Base-by-base conservation (phyloP, 2,888 invertebrate species). In the Ashinkailepas kermadecensis region DNA sequence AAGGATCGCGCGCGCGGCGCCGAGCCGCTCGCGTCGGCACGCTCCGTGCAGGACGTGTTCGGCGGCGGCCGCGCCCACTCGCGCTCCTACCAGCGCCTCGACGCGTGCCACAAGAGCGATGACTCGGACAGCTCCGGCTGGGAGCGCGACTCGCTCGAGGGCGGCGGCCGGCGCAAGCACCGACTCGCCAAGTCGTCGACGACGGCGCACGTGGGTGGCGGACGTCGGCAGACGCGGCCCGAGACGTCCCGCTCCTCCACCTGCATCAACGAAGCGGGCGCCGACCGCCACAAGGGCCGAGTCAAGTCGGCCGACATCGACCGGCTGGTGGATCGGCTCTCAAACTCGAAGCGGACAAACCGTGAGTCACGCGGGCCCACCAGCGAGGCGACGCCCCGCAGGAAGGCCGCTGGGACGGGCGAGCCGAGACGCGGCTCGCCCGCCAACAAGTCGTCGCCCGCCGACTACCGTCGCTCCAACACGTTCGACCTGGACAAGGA, bases 91-190 rank as follows among this genome's bases (percentile, higher is more conserved):
- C 54, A 54, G 54, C 74, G 56, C 18, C 18, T 74, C 54, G 56
- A 74, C 56, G 21, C 74, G 10, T 74, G 56, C 74, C 23, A 10
- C 67, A 70, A 39, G 70, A 74, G 54, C 56, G 56, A 74, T 21
- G 74, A 74, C 56, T 74, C 74, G 21, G 74, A 74, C 56, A 74
- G 74, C 74, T 74, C 74, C 15, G 74, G 56, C 56, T 74, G 74
- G 74, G 74, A 74, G 18, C 18, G 56, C 18, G 74, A 74, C 54
- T 74, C 74, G 18, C 74, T 74, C 18, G 56, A 74, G 18, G 74
- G 74, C 18, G 56, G 74, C 54, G 21, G 18, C 8, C 74, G 74
- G 54, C 74, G 74, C 21, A 54, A 2, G 18, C 8, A 13, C 21
- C 74, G 74, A 3, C 74, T 74, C 54, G 54, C 74, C 18, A 74